phyloP scores from a whole-genome alignment of 2,797 vertebrate species.

The Pseudochromis fuscus region DNA sequence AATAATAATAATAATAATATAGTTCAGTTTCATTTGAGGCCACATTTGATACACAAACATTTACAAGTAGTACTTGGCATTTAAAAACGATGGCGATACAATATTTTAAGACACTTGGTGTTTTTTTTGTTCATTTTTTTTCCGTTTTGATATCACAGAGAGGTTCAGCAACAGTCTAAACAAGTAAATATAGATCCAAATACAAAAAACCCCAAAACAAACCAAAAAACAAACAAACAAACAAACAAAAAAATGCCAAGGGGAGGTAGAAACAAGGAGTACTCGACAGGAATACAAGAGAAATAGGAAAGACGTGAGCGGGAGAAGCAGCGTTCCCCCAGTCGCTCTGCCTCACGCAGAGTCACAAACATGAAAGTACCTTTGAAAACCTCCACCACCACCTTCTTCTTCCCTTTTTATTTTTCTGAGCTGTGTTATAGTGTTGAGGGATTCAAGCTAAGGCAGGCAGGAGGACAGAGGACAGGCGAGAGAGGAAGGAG shows the following conservation, averaged over 20 bases:
- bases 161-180: constrained; percentile 90
- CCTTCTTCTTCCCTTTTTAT: constrained; percentile 49
- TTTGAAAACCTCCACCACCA: constrained; percentile 65
- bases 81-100: constrained; percentile 93
- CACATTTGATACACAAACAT: constrained; percentile 92
- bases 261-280: constrained; percentile 76
- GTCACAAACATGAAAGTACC: constrained; percentile 76
- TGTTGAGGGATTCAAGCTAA: constrained; percentile 70
- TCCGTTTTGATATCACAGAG: constrained; percentile 88
- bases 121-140: constrained; percentile 85
- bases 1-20: constrained; percentile 81
- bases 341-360: constrained; percentile 65
- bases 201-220: constrained; percentile 83
- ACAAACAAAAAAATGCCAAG: constrained; percentile 71
- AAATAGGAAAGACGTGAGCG: constrained; percentile 42
- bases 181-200: constrained; percentile 88
- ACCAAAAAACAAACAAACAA: constrained; percentile 59
- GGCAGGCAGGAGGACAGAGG: constrained; percentile 54
- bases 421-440: constrained; percentile 68
- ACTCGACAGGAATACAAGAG: constrained; percentile 56
- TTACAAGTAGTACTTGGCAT: constrained; percentile 92
- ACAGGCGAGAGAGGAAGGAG: constrained; percentile 6
- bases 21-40: constrained; percentile 88
- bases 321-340: constrained; percentile 64
- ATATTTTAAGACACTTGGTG: constrained; percentile 96